These are phyloP conservation scores for Cladopsammia gracilis DNA, from an alignment of 64 coral and sea anemone genomes.

Conservation along the genomic window DNA sequence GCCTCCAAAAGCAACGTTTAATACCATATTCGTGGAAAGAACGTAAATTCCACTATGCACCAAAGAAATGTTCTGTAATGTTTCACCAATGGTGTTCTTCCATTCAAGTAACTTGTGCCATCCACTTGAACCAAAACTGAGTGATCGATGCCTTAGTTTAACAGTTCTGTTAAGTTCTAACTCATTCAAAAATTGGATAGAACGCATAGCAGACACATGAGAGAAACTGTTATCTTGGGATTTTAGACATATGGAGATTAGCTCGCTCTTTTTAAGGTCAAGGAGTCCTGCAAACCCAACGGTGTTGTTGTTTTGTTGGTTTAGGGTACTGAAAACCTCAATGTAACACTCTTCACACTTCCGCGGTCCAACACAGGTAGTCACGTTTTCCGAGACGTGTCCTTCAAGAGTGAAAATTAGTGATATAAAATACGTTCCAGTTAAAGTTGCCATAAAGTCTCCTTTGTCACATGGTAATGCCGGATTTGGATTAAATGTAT, in stretches of 20 bases:
- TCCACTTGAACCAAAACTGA: neutral
- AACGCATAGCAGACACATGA: neutral
- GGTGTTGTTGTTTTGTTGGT: neutral
- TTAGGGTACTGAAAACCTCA: neutral
- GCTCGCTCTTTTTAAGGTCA: neutral
- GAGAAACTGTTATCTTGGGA: neutral
- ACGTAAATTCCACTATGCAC: neutral
- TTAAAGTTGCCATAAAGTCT: neutral
- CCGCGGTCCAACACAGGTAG: slow-evolving; percentile 29
- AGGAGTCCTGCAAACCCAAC: neutral
- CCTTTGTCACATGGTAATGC: neutral
- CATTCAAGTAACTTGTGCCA: neutral
- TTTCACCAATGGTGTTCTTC: neutral
- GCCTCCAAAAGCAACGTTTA: neutral
- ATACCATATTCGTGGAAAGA: neutral
- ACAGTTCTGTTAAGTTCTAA: neutral
- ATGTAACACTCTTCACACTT: slow-evolving; percentile 1
- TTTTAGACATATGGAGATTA: slow-evolving; percentile 1
- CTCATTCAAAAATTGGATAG: neutral
- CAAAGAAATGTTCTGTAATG: neutral
- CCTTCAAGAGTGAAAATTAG: neutral
- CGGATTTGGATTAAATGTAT: slow-evolving; percentile 5
- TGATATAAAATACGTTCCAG: slow-evolving; percentile 17
- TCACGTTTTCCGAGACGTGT: neutral
- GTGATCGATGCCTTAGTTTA: slow-evolving; percentile 4